Conservation (phyloP, 2,113 vertebrate species). For the Gymnogyps californianus region DNA sequence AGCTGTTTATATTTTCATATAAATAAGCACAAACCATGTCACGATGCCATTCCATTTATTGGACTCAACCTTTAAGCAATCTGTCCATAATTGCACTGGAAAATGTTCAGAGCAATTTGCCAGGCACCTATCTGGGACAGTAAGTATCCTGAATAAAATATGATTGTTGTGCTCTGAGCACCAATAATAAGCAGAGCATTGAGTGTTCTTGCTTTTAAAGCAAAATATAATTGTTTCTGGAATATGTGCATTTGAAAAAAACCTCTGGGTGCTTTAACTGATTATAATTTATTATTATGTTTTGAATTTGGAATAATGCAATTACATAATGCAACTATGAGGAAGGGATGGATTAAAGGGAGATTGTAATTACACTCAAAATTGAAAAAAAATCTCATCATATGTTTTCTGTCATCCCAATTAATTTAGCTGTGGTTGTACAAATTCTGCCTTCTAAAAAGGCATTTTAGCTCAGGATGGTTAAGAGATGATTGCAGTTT, state of each 20-base stretch:
- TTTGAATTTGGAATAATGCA: constrained; percentile 17
- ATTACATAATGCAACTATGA: neutral
- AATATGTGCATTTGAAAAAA: neutral
- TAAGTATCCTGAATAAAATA: constrained; percentile 46
- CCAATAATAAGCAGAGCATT: neutral
- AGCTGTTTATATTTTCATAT: neutral
- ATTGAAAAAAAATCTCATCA: neutral
- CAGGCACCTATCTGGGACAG: constrained; percentile 44
- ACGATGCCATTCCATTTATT: neutral
- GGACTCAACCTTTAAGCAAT: constrained; percentile 25
- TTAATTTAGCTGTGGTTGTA: neutral
- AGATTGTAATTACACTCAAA: neutral
- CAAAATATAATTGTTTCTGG: constrained; percentile 22
- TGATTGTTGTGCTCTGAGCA: constrained; percentile 27
- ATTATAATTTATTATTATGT: neutral
- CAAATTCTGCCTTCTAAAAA: neutral
- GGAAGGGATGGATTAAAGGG: neutral
- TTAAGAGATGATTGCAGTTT: neutral
- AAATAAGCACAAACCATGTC: neutral
- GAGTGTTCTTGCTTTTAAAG: constrained; percentile 15
- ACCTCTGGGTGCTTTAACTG: neutral
- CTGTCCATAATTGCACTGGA: constrained; percentile 33
- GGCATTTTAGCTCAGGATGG: neutral
- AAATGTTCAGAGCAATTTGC: constrained; percentile 40
- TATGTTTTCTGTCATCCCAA: neutral